phyloP scores from a whole-genome alignment of 2,113 vertebrate genomes.

The Ibidorhyncha struthersii region DNA sequence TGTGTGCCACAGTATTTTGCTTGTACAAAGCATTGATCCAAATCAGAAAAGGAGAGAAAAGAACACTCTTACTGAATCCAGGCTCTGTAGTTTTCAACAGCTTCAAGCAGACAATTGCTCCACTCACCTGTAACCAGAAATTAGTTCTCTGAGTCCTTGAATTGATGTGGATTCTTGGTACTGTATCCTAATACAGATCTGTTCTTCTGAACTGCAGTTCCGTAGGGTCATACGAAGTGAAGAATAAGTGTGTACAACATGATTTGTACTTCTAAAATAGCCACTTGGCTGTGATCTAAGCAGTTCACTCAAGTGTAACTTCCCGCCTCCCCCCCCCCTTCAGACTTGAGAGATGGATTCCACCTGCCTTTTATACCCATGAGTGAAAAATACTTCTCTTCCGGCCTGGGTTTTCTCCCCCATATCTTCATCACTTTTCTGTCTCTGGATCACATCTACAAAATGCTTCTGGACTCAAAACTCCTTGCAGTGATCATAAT shows the following conservation, averaged over 20 bases:
- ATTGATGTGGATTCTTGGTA: background rate
- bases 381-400: background rate
- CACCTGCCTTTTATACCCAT: background rate
- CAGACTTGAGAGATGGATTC: background rate
- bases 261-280: background rate
- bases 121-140: background rate
- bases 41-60: background rate
- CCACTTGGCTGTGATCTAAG: background rate
- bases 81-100: background rate
- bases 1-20: background rate
- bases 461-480: background rate
- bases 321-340: background rate
- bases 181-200: background rate
- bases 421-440: background rate
- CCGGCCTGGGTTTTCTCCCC: background rate
- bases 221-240: background rate
- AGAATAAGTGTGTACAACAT: background rate
- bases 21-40: background rate
- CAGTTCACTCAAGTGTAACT: background rate
- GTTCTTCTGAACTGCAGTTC: background rate
- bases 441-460: background rate
- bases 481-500: background rate
- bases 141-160: background rate
- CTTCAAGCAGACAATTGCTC: background rate
- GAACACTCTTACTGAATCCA: background rate